These are phyloP conservation scores for Leiothrix lutea DNA, from an alignment of 2,113 vertebrate species.

Conservation along the genomic window DNA sequence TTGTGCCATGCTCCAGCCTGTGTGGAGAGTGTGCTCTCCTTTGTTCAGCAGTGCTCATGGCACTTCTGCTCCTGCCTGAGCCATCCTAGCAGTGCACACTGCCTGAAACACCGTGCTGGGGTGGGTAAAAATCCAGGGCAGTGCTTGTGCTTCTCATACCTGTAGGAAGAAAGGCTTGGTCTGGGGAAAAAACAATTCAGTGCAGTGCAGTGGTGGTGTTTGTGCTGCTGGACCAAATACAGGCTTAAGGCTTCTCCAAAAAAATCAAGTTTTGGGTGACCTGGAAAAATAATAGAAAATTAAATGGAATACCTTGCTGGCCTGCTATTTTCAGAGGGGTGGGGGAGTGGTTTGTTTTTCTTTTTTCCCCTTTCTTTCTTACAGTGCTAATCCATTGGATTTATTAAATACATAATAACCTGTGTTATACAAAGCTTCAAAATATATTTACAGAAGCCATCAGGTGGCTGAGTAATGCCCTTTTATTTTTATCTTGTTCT, in stretches of 20 bases:
- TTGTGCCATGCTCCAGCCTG: background rate
- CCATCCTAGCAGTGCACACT: background rate
- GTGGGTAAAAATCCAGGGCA: background rate
- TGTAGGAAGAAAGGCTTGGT: background rate
- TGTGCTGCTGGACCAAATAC: background rate
- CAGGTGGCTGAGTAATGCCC: background rate
- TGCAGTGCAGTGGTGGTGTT: background rate
- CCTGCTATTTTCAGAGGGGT: background rate
- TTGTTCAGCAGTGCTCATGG: background rate
- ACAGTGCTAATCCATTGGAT: conserved; percentile 9
- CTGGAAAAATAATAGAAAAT: conserved; percentile 22
- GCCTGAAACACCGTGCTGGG: background rate
- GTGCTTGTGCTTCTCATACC: background rate
- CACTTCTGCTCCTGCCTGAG: background rate
- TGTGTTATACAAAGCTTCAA: background rate
- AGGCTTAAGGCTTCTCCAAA: background rate
- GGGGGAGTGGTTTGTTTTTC: background rate
- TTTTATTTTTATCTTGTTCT: conserved; percentile 20
- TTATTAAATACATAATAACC: conserved; percentile 36
- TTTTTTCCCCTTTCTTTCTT: background rate
- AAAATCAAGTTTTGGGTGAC: background rate
- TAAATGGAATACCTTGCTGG: background rate
- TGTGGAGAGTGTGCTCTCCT: background rate
- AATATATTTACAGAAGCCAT: conserved; percentile 2
- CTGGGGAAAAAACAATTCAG: background rate